phyloP scores from a whole-genome alignment of 2,888 invertebrate species.

The Eristalinus sepulchralis region DNA sequence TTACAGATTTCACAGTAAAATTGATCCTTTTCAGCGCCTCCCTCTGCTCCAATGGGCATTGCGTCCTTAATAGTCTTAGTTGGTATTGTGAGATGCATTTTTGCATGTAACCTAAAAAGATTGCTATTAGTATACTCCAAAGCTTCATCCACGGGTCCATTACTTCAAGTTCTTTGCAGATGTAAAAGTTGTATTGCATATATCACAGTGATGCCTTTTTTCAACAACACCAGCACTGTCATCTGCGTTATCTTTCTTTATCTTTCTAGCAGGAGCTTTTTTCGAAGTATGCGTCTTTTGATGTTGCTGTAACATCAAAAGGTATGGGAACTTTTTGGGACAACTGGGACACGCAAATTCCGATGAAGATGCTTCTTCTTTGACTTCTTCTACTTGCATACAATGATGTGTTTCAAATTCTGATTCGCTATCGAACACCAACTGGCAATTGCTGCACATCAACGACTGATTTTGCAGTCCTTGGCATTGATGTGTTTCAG shows the following conservation, averaged over 20 bases:
- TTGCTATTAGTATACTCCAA: background rate
- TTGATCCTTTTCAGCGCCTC: slow-evolving; percentile 76
- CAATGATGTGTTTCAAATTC: slow-evolving; percentile 22
- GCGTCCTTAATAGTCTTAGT: slow-evolving; percentile 79
- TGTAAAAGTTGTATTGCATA: slow-evolving; percentile 86
- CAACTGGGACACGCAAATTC: slow-evolving; percentile 42
- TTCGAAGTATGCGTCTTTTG: slow-evolving; percentile 38
- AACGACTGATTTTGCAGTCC: background rate
- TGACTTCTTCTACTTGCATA: background rate
- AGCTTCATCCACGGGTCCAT: slow-evolving; percentile 2
- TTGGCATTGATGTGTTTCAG: slow-evolving; percentile 29
- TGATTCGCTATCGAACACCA: slow-evolving; percentile 1
- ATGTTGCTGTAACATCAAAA: slow-evolving; percentile 41
- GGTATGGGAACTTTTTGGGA: slow-evolving; percentile 11
- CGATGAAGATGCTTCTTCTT: background rate
- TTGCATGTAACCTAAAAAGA: slow-evolving; percentile 84
- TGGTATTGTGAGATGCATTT: slow-evolving; percentile 88
- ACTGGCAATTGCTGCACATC: slow-evolving; percentile 11
- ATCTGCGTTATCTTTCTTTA: background rate
- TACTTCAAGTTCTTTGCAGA: slow-evolving; percentile 83
- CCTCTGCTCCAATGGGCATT: slow-evolving; percentile 77
- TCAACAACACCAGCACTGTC: background rate
- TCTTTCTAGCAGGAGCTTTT: background rate
- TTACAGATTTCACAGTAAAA: slow-evolving; percentile 83
- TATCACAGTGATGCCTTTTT: slow-evolving; percentile 80